A percentile compares a stretch with the other conserved stretches of the same genome.
phyloP scores from a whole-genome alignment of 2,888 invertebrate species.

The Saturnia japonica region DNA sequence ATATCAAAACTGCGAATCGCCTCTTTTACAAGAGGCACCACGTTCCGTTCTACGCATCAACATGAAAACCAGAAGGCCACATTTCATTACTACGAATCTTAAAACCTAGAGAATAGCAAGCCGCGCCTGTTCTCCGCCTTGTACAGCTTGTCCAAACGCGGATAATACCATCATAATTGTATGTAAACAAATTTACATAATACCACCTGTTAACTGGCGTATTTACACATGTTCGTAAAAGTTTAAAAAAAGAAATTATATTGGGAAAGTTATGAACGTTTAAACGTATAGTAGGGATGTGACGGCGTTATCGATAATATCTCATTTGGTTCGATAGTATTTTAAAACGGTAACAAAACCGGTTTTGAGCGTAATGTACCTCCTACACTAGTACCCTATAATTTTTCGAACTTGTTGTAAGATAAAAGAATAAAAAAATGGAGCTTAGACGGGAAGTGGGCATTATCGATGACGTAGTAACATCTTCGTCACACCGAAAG shows the following conservation, averaged over 20 bases:
- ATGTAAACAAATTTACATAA: conserved; percentile 46
- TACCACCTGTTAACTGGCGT: conserved; percentile 45
- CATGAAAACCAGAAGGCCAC: conserved; percentile 74
- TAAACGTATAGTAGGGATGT: conserved; percentile 28
- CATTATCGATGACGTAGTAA: conserved; percentile 31
- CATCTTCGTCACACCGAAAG: conserved; percentile 42
- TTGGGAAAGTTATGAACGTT: conserved; percentile 27
- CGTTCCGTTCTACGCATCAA: conserved; percentile 52
- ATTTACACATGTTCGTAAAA: conserved; percentile 53
- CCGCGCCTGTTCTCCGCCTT: conserved; percentile 35
- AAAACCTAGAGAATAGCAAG: conserved; percentile 32
- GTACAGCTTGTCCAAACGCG: conserved; percentile 31
- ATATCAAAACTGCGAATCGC: conserved; percentile 41
- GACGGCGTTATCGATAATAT: conserved; percentile 31
- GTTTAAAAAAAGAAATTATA: conserved; percentile 29
- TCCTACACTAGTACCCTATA: neutral
- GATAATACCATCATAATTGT: conserved; percentile 41
- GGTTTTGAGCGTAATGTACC: neutral
- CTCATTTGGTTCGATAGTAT: neutral
- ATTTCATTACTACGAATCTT: conserved; percentile 72
- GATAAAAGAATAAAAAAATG: neutral
- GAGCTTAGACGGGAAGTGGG: neutral
- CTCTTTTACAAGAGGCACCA: conserved; percentile 45
- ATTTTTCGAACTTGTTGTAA: neutral
- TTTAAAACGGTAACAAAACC: neutral